Evolutionary conservation across 2,888 invertebrate species (phyloP), one percentile per base, ranked within the genome.

Genomic region (Drosophila neutralis): DNA sequence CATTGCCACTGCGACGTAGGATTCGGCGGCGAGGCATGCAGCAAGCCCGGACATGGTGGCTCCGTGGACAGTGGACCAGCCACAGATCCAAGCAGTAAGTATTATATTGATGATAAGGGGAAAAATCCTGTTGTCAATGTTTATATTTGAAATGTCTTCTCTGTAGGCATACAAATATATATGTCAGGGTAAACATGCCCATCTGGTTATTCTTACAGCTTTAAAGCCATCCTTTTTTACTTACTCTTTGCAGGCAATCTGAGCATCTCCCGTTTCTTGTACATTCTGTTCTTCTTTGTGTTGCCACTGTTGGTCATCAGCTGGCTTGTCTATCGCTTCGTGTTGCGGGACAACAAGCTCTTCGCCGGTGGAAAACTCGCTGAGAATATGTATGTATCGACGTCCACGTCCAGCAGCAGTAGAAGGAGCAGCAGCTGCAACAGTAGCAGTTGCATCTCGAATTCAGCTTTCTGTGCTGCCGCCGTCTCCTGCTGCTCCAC

Each of bases 11-110:
- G 21, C 93, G 95, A 97, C 86, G 94, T 95, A 0, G 99, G 99
- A 0, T 99, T 96, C 93, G 96, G 96, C 0, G 98, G 98, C 0
- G 97, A 98, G 0, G 94, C 95, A 62, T 99, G 99, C 92, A 95
- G 95, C 70, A 94, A 95, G 80, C 96, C 97, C 0, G 99, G 99
- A 1, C 94, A 95, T 11, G 99, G 99, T 0, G 98, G 98, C 5
- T 98, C 98, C 2, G 92, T 95, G 62, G 98, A 98, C 91, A 98
- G 98, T 75, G 98, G 98, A 0, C 98, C 98, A 0, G 97, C 98
- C 21, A 95, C 96, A n/a, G 96, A 98, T 94, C 97, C 97, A 21
- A 96, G 95, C 83, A 95, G 98, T 98, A 93, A 94, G 93, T 89
- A 45, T 33, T n/a, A n/a, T n/a, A n/a, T 13, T 21, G 0, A 6